Conservation (phyloP, 2,797 vertebrate genomes). For the Phrynocephalus forsythii region DNA sequence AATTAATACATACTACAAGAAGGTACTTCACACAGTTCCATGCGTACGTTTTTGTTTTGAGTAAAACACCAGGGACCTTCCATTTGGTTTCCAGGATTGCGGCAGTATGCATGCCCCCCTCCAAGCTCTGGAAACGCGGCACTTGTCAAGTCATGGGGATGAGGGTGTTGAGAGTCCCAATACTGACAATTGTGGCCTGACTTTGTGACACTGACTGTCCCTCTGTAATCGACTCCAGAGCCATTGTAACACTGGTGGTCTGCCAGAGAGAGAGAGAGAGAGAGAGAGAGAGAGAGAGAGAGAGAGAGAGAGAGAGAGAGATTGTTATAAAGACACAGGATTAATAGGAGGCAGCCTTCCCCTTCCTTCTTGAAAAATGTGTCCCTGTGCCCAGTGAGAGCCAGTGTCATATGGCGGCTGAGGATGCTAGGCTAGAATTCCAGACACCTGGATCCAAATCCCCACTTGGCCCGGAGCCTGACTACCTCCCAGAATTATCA, state of each 20-base stretch:
- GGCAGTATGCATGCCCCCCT: conserved; percentile 92
- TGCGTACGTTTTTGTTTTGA: conserved; percentile 88
- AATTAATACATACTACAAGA: conserved; percentile 92
- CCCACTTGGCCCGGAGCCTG: no score
- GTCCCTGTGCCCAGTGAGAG: not conserved
- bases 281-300: no score
- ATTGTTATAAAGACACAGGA: conserved; percentile 56
- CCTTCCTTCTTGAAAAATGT: not conserved
- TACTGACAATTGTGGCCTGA: conserved; percentile 92
- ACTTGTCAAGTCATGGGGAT: conserved; percentile 86
- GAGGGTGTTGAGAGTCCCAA: conserved; percentile 91
- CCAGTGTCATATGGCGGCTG: no score
- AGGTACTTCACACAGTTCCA: conserved; percentile 93
- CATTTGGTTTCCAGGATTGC: conserved; percentile 95
- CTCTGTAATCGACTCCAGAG: conserved; percentile 91
- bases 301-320: not conserved
- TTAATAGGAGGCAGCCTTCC: not conserved
- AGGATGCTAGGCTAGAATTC: no score
- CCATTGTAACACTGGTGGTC: conserved; percentile 95
- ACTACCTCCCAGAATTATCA: no score
- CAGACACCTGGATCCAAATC: no score
- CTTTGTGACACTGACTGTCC: conserved; percentile 86
- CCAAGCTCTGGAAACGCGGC: conserved; percentile 88
- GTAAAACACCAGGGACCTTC: conserved; percentile 98
- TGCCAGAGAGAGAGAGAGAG: conserved; percentile 61